These are phyloP conservation scores for Serrognathus titanus DNA, from an alignment of 2,888 invertebrate species.

Conservation along the genomic window DNA sequence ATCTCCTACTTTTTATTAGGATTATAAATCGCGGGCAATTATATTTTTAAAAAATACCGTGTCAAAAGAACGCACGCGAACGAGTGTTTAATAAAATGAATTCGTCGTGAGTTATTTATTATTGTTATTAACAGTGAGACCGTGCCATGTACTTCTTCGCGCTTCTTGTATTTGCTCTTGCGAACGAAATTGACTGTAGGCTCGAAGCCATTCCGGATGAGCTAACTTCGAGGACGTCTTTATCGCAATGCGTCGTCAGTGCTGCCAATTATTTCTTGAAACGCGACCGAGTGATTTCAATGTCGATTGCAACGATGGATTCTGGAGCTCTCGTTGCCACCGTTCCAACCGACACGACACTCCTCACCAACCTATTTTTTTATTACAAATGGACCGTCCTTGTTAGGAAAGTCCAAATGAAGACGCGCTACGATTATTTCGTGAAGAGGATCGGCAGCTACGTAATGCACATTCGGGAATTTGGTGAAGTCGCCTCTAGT, in stretches of 20 bases:
- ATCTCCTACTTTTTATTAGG: no score
- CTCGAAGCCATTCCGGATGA: conserved; percentile 20
- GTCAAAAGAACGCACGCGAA: no score
- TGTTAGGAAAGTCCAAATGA: conserved; percentile 19
- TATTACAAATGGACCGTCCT: conserved; percentile 22
- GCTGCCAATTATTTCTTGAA: conserved; percentile 12
- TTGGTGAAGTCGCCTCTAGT: conserved; percentile 17
- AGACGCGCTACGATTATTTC: neutral
- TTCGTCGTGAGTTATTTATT: no score
- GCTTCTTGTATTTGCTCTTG: no score
- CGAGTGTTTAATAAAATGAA: no score
- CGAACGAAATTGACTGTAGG: neutral
- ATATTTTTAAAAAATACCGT: no score
- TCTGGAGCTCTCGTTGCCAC: neutral
- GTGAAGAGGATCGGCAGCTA: conserved; percentile 21
- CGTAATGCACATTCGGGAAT: conserved; percentile 23
- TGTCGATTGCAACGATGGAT: conserved; percentile 15
- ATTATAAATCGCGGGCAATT: no score
- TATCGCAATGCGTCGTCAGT: conserved; percentile 21
- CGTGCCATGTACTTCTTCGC: no score
- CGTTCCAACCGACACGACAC: conserved; percentile 20
- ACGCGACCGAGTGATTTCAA: conserved; percentile 12
- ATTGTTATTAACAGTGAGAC: no score
- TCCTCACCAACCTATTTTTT: conserved; percentile 22
- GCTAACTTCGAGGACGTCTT: conserved; percentile 15